Evolutionary conservation across 2,797 vertebrate species (phyloP).

Genomic region (Anableps anableps): DNA sequence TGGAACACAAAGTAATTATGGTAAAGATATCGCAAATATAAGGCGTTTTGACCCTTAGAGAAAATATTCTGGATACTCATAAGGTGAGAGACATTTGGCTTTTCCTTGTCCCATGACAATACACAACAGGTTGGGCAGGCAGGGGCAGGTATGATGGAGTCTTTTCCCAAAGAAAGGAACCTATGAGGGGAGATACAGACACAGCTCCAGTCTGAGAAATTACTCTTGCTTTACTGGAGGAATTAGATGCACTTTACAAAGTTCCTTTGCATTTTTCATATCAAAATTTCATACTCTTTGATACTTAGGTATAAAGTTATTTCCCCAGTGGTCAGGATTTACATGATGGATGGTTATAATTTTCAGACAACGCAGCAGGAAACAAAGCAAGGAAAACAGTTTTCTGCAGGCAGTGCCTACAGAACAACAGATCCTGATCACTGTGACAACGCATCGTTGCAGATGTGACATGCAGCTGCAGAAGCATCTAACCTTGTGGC

Average conservation of each 20-base stretch:
- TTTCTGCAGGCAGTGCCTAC: neutral
- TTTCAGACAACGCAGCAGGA: neutral
- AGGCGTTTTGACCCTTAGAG: constrained; percentile 66
- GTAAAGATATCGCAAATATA: constrained; percentile 9
- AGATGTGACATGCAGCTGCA: neutral
- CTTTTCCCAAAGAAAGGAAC: constrained; percentile 89
- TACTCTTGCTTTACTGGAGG: neutral
- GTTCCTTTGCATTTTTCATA: neutral
- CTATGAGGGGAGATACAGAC: constrained; percentile 71
- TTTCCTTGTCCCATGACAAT: constrained; percentile 75
- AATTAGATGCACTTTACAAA: neutral
- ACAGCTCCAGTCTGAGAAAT: neutral
- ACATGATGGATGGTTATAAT: neutral
- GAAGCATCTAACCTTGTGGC: constrained; percentile 85
- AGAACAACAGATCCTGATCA: neutral
- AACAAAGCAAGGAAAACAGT: neutral
- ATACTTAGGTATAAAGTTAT: neutral
- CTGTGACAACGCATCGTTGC: neutral
- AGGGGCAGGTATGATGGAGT: constrained; percentile 92
- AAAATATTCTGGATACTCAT: constrained; percentile 82
- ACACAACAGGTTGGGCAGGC: constrained; percentile 87
- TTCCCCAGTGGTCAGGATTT: neutral
- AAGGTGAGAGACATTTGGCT: constrained; percentile 84
- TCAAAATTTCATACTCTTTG: neutral
- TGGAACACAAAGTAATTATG: constrained; percentile 21